Conservation (phyloP, 1,140 invertebrate genomes). For the Leptopilina clavipes region DNA sequence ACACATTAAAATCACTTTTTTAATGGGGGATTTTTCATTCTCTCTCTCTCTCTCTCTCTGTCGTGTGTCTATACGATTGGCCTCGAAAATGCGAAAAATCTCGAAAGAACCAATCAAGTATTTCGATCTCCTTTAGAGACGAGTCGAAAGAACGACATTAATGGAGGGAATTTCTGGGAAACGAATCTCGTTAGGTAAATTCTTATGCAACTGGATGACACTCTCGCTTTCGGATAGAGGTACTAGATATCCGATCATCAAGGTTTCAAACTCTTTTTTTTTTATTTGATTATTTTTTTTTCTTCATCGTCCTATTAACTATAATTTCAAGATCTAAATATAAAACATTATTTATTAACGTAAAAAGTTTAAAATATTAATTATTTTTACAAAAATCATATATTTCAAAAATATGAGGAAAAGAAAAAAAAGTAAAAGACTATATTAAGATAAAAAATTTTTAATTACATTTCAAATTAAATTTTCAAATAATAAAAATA, state of each 20-base stretch:
- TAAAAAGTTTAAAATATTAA: too few relatives aligned
- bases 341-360: too few relatives aligned
- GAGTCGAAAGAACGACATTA: background rate
- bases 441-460: too few relatives aligned
- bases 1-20: background rate
- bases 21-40: background rate
- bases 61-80: background rate
- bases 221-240: slow-evolving; percentile 10
- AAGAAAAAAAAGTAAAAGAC: too few relatives aligned
- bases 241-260: background rate
- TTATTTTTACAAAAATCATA: too few relatives aligned
- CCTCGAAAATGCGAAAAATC: slow-evolving; percentile 28
- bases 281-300: too few relatives aligned
- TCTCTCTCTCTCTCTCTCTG: too few relatives aligned
- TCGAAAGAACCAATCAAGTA: background rate
- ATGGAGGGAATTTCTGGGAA: slow-evolving; percentile 17
- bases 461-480: too few relatives aligned
- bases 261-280: background rate
- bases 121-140: background rate
- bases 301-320: too few relatives aligned
- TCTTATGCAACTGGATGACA: slow-evolving; percentile 26
- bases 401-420: too few relatives aligned
- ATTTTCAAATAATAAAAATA: too few relatives aligned
- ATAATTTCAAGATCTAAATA: too few relatives aligned
- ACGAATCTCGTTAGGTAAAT: slow-evolving; percentile 23